These are phyloP conservation scores for Euzophera pinguis DNA, from an alignment of 2,888 invertebrate genomes.

Conservation along the genomic window DNA sequence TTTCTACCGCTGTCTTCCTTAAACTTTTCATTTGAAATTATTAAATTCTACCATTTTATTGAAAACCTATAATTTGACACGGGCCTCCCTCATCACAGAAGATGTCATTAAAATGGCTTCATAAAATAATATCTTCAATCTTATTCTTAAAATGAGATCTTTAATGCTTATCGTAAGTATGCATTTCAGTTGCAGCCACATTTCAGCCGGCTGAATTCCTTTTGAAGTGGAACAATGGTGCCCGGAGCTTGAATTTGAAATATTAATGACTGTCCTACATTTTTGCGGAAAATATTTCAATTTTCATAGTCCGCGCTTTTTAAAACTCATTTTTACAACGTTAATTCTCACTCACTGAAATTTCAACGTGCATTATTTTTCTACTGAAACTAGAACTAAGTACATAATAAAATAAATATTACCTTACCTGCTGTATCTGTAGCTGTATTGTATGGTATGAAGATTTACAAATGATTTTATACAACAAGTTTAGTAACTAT, in stretches of 20 bases:
- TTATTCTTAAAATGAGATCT: neutral
- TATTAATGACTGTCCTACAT: slow-evolving; percentile 13
- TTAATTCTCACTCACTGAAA: neutral
- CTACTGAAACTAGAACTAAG: too few relatives aligned
- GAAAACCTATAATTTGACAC: too few relatives aligned
- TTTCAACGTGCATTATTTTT: too few relatives aligned
- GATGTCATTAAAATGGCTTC: neutral
- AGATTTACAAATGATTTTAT: too few relatives aligned
- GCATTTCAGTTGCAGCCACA: slow-evolving; percentile 2
- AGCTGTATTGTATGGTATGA: too few relatives aligned
- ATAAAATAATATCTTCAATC: neutral
- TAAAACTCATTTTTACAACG: neutral
- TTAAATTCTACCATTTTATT: too few relatives aligned
- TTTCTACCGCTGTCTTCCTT: too few relatives aligned
- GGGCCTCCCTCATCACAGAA: too few relatives aligned
- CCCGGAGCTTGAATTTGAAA: slow-evolving; percentile 5
- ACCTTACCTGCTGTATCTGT: too few relatives aligned
- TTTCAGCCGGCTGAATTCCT: neutral
- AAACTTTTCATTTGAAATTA: too few relatives aligned
- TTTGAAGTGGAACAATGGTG: slow-evolving; percentile 7
- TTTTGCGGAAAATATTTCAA: slow-evolving; percentile 5
- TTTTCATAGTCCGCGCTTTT: neutral
- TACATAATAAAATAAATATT: too few relatives aligned
- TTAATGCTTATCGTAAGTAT: slow-evolving; percentile 6
- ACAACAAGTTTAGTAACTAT: too few relatives aligned